phyloP scores from a whole-genome alignment of 2,113 vertebrate species.

The Micromys minutus region DNA sequence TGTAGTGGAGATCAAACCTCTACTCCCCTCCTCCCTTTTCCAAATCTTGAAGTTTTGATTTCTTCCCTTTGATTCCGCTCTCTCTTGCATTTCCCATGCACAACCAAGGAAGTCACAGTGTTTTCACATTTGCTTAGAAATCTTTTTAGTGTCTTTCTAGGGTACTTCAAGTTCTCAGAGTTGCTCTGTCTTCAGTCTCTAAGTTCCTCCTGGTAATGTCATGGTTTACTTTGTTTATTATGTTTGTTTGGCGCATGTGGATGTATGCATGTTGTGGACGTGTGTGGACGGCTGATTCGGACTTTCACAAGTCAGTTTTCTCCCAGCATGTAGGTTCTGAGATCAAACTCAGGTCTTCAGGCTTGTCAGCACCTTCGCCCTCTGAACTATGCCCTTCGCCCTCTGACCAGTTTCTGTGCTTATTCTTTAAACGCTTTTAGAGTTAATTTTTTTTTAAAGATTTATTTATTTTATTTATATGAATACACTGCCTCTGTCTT shows the following conservation, averaged over 20 bases:
- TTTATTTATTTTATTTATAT: too few species aligned
- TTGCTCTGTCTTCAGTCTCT: not conserved
- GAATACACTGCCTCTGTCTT: too few species aligned
- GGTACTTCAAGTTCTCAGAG: not conserved
- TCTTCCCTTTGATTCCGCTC: not conserved
- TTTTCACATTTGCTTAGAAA: not conserved
- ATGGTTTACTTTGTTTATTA: not conserved
- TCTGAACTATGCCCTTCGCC: not conserved
- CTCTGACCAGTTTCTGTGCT: not conserved
- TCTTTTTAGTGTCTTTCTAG: not conserved
- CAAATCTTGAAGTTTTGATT: not conserved
- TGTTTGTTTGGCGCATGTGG: not conserved
- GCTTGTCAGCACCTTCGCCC: not conserved
- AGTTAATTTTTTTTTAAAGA: not conserved
- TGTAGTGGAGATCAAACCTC: not conserved
- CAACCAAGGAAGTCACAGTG: not conserved
- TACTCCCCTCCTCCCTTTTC: not conserved
- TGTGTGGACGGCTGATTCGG: too few species aligned
- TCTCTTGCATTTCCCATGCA: not conserved
- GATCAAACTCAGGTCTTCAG: not conserved
- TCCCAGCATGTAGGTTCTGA: not conserved
- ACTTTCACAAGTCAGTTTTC: not conserved
- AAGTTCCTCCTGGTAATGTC: not conserved
- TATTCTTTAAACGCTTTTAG: not conserved
- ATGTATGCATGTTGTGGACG: not conserved